Evolutionary conservation across 1,140 invertebrate genomes (phyloP), one percentile per base, ranked within the genome.

Genomic region (Apis cerana): DNA sequence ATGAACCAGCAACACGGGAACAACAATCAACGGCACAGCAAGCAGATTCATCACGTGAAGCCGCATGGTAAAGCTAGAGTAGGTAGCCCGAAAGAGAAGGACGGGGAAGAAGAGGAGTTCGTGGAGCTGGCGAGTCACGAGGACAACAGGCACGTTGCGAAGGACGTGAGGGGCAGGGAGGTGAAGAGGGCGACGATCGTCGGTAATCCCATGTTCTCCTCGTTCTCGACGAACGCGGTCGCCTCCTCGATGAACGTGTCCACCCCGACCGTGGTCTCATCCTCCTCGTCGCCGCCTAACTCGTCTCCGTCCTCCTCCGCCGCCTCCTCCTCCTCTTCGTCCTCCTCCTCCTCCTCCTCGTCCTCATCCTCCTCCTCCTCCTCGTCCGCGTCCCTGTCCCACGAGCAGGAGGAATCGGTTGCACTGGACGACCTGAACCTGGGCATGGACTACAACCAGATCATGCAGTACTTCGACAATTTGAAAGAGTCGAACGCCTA

Each of bases 391-490:
- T 89, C 89, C 27, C 91, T 89, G 19, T 90, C 86, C 62, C 90
- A 91, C 4, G 91, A 93, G n/a, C 89, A 90, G 56, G 90, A 93
- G 56, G 95, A 96, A 78, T 94, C 95, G 71, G 94, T 96, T 50
- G 96, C 96, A 67, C 94, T 97, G 79, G 97, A 97, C 93, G 97
- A 97, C 93, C 95, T 98, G 21, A 96, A 97, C 88, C 95, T 97
- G 82, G 97, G 97, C 88, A 98, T 99, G 97, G 98, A 99, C 92
- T 99, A 99, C 94, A 98, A 99, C 91, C 97, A 99, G 95, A 97
- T 99, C 91, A 98, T 99, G 97, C 97, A 98, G 91, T 99, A 99
- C 94, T 99, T 99, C 95, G 98, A 99, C 94, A 99, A 98, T 95
- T 95, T 99, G 89, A 99, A 99, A 95, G 98, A 94, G 85, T 94